Base-by-base conservation (phyloP, 2,888 invertebrate genomes). In the Eumerus sabulonum region DNA sequence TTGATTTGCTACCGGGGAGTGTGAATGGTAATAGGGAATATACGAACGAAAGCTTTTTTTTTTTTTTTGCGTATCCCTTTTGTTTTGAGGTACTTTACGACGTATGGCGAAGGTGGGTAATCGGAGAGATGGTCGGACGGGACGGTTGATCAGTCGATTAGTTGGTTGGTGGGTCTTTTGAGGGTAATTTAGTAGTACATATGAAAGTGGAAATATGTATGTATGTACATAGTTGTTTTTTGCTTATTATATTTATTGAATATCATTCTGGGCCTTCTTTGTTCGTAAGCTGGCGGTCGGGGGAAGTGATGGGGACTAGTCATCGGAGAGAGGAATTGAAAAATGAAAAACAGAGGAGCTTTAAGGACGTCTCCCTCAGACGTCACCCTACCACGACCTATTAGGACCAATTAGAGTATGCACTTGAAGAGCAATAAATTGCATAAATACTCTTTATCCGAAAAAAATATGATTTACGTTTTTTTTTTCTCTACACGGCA, bases 1-100 rank as follows among this genome's bases (percentile, higher is more conserved):
- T 79, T 79, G 73, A 79, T 79, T 79, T 79, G 79, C 68, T 74
- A 59, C 68, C 74, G 74, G 44, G 64, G 74, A 79, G 79, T 79
- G 79, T 70, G 68, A 79, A 79, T 79, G 74, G 79, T 79, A 67
- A 76, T 72, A 48, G 76, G 66, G 64, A 56, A 59, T 63, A 56
- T 76, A 68, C 73, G 63, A 47, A 68, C 57, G 72, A 53, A 56
- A 63, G 42, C 74, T 74, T 70, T 74, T 79, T 79, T 68, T 74
- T 79, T 68, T 48, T 70, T 79, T 79, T 74, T 51, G 79, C 64
- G n/a, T n/a, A n/a, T n/a, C n/a, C 74, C 79, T 74, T 79, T 79
- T 79, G 74, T 74, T 79, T 74, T 48, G 42, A 50, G 40, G 68
- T 79, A 79, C 79, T 79, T 79, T 79, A 79, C 70, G 63, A 40